phyloP scores from a whole-genome alignment of 2,113 vertebrate genomes.

The Urocitellus parryii region DNA sequence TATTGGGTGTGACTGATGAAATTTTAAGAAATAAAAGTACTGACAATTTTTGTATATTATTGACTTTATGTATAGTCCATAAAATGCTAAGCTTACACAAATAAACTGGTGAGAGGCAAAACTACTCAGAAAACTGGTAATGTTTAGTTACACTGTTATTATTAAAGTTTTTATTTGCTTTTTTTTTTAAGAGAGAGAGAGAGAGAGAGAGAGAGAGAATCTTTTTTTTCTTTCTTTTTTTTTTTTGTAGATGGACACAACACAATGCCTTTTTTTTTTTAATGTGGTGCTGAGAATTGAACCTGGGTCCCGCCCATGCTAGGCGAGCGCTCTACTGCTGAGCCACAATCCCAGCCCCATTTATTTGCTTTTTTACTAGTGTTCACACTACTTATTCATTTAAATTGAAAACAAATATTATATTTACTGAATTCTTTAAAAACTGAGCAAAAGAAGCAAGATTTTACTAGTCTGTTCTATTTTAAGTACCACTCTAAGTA shows the following conservation, averaged over 20 bases:
- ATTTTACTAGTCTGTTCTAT: not conserved
- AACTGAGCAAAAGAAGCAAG: not conserved
- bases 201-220: too few species aligned
- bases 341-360: not conserved
- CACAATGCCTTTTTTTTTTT: too few species aligned
- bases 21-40: not conserved
- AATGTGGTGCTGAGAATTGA: too few species aligned
- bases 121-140: not conserved
- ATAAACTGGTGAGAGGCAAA: not conserved
- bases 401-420: not conserved
- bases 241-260: too few species aligned
- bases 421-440: not conserved
- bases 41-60: not conserved
- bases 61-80: not conserved
- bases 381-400: not conserved
- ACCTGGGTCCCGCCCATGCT: too few species aligned
- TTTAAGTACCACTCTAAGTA: not conserved
- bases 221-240: too few species aligned
- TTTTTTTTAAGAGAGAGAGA: not conserved
- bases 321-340: too few species aligned
- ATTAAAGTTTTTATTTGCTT: not conserved
- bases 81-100: not conserved
- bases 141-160: not conserved
- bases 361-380: not conserved
- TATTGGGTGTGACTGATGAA: not conserved